A percentile compares a stretch with the other conserved stretches of the same genome.
Conservation (phyloP, 2,797 vertebrate species). For the Sylvilagus floridanus region DNA sequence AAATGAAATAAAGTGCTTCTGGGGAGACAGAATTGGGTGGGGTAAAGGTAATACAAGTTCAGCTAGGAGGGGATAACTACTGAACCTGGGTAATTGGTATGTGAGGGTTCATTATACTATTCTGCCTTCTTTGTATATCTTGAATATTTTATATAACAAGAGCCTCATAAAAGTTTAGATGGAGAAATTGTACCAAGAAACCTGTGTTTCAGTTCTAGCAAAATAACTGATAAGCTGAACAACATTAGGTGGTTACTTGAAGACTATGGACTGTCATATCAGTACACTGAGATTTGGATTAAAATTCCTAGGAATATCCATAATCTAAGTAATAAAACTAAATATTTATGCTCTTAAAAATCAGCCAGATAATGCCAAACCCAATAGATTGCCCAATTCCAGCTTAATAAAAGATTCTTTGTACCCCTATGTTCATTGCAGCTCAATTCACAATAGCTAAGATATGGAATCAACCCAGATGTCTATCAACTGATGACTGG, state of each 20-base stretch:
- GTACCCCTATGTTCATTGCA: too few species aligned
- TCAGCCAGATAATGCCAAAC: neutral
- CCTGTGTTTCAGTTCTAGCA: rapidly evolving
- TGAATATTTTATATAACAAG: neutral
- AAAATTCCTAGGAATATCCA: neutral
- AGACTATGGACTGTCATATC: neutral
- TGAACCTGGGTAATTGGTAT: neutral
- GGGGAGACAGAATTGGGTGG: neutral
- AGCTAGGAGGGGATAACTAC: neutral
- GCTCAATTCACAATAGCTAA: too few species aligned
- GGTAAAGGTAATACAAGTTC: neutral
- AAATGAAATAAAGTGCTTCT: slow-evolving; percentile 22
- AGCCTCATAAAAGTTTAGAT: slow-evolving; percentile 37
- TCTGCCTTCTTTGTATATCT: neutral
- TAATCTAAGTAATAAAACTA: neutral
- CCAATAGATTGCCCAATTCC: neutral
- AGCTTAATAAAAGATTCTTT: neutral
- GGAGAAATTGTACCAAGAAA: neutral
- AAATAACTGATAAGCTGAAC: neutral
- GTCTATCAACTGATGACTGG: too few species aligned
- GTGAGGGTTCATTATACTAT: neutral
- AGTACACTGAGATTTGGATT: neutral
- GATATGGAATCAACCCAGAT: too few species aligned
- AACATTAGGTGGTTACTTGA: neutral
- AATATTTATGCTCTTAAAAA: neutral